Evolutionary conservation across 2,888 invertebrate genomes (phyloP), one percentile per base, ranked within the genome.

Genomic region (Pachliopta kotzebuea): DNA sequence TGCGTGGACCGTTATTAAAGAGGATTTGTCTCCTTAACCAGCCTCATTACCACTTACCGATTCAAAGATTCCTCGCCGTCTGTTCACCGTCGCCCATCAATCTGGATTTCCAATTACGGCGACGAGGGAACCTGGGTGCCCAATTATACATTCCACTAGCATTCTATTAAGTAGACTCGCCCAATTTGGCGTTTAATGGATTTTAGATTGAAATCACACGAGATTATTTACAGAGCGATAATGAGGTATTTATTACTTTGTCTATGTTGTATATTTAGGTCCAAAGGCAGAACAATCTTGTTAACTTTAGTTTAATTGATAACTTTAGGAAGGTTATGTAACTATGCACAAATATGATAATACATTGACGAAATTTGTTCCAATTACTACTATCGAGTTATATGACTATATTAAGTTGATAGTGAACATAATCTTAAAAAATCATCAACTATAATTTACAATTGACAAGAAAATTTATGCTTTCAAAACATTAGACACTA

Each of bases 11-110:
- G 57, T 63, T 63, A 63, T 58, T 58, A 53, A 54, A 24, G 50
- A 56, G 55, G 60, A 60, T 64, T 60, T 60, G 59, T 60, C 59
- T 50, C 60, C 56, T 75, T 73, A 71, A 76, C 74, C 72, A 72
- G 67, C 54, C 74, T 75, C 76, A 77, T 76, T 77, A 76, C 72
- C 76, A 76, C 75, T 68, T 62, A 63, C 72, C 71, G 71, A 75
- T 73, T 74, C 72, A 74, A 65, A 71, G 73, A 77, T 74, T 74
- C 76, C 70, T 67, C 61, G 58, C 54, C 65, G 61, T 55, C 63
- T 70, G 56, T 65, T 61, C 63, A 29, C 56, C 42, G 56, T 60
- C 67, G 68, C 59, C 62, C 70, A 69, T 72, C 73, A 72, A 73
- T 75, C 69, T 68, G 58, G 50, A 54, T 56, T 60, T 60, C 70